phyloP scores from a whole-genome alignment of 2,888 invertebrate species.

The Diaperis boleti region DNA sequence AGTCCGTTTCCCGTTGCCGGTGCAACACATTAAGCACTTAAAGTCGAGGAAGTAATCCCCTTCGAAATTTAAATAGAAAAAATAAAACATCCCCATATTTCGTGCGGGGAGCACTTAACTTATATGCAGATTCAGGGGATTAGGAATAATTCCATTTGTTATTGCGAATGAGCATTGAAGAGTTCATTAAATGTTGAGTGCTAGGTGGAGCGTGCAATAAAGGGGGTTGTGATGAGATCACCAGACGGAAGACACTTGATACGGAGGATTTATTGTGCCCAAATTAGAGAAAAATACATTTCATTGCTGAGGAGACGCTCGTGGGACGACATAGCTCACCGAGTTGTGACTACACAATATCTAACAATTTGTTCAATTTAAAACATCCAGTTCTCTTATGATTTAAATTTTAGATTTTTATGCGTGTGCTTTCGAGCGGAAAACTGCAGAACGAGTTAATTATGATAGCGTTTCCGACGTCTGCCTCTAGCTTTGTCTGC shows the following conservation, averaged over 20 bases:
- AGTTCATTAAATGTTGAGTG: slow-evolving; percentile 54
- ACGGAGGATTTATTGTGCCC: slow-evolving; percentile 13
- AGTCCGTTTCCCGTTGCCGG: background rate
- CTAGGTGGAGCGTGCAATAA: slow-evolving; percentile 39
- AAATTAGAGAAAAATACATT: slow-evolving; percentile 20
- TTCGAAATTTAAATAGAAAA: slow-evolving; percentile 8
- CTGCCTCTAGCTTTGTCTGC: too few species aligned
- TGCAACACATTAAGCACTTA: slow-evolving; percentile 29
- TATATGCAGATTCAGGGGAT: slow-evolving; percentile 49
- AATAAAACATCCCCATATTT: slow-evolving; percentile 39
- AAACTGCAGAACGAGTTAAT: too few species aligned
- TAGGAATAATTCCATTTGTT: slow-evolving; percentile 53
- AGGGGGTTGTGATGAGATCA: slow-evolving; percentile 29
- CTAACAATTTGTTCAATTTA: too few species aligned
- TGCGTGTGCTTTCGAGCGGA: too few species aligned
- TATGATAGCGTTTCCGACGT: too few species aligned
- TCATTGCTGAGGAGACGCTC: background rate
- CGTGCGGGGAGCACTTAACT: slow-evolving; percentile 43
- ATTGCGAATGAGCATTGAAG: slow-evolving; percentile 50
- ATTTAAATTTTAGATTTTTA: too few species aligned
- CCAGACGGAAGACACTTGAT: slow-evolving; percentile 35
- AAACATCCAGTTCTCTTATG: too few species aligned
- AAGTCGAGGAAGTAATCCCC: slow-evolving; percentile 15
- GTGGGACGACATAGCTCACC: too few species aligned
- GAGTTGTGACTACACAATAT: too few species aligned